Evolutionary conservation across 2,113 vertebrate species (phyloP), one percentile per base, ranked within the genome.

Genomic region (Cacatua alba): DNA sequence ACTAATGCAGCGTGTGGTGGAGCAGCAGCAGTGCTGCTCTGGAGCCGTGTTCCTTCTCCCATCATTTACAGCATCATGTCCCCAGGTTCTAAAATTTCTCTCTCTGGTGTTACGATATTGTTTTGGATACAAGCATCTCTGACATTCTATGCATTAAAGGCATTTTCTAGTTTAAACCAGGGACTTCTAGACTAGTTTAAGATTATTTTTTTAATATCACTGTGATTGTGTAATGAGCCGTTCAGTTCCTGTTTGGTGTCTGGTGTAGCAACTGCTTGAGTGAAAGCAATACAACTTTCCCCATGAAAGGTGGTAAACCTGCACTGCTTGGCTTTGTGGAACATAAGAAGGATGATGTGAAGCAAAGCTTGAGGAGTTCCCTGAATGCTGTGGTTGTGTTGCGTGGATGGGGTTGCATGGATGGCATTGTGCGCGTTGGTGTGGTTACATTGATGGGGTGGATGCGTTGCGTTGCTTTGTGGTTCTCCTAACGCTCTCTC

Each of bases 401-500:
- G 43, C 16, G 43, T 44, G 44, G 44, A 44, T 44, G 44, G 7
- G 44, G 41, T 41, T 55, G 29, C 11, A 6, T 21, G 33, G 55
- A 35, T n/a, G 57, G 33, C 33, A 39, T 7, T 35, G 57, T 24
- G 33, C 4, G 13, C 23, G 33, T 35, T 59, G 57, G 33, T 59
- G 57, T 14, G 20, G 33, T 23, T 35, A 21, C 21, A 24, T 35
- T 10, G 57, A 35, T 16, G 57, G 57, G 57, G 21, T 10, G 33
- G 33, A 35, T 15, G 33, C 9, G 3, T 35, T 24, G 57, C 21
- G 13, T 59, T 59, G 57, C 21, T 9, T 59, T 59, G 33, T 6
- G 6, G 13, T 24, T 59, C 33, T 95, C 53, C 92, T 94, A 95
- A 92, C 51, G 51, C 72, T 93, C 67, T 97, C 94, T 97, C 81